A percentile compares a stretch with the other conserved stretches of the same genome.
phyloP scores from a whole-genome alignment of 2,797 vertebrate species.

The Pseudotriccus pelzelni region DNA sequence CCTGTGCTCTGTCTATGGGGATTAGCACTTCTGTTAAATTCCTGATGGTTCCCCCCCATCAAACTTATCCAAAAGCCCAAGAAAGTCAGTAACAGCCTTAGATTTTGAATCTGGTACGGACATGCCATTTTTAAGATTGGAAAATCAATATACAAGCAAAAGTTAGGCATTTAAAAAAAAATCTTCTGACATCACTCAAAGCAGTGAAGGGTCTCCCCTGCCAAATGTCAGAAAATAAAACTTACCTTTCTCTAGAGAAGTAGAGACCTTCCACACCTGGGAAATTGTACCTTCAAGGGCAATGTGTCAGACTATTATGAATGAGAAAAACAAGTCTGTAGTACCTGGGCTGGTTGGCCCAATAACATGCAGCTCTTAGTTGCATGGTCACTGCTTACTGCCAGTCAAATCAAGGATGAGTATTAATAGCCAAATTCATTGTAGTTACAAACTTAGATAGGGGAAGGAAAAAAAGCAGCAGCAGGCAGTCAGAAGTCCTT shows the following conservation, averaged over 20 bases:
- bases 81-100: neutral
- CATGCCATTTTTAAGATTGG: neutral
- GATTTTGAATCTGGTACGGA: neutral
- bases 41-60: neutral
- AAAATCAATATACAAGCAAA: neutral
- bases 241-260: constrained; percentile 20
- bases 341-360: neutral
- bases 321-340: neutral
- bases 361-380: neutral
- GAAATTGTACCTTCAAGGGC: neutral
- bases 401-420: neutral
- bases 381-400: neutral
- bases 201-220: neutral
- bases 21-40: neutral
- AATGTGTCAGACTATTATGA: neutral
- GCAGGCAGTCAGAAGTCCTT: constrained; percentile 29
- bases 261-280: neutral
- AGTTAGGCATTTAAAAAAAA: neutral
- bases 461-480: constrained; percentile 5
- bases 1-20: neutral
- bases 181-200: neutral
- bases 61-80: neutral
- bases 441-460: neutral
- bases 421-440: neutral
- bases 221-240: neutral